phyloP scores from a whole-genome alignment of 2,888 invertebrate genomes.

The Glyphotaelius pellucidus region DNA sequence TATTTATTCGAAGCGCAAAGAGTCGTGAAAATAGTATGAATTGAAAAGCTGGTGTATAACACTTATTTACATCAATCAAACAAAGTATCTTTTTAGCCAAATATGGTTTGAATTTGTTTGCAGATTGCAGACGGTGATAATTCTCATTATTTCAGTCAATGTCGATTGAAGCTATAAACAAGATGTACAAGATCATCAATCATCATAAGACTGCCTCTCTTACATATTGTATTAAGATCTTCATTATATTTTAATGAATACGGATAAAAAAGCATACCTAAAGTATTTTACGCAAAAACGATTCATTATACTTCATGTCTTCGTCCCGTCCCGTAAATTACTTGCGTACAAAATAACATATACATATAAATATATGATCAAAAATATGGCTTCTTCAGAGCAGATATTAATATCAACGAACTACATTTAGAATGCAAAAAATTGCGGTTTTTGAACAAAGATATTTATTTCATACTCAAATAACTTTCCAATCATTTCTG shows the following conservation, averaged over 20 bases:
- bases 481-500: neutral
- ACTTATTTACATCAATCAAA: too few relatives aligned
- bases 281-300: neutral
- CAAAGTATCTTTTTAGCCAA: too few relatives aligned
- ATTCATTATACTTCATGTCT: neutral
- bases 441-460: neutral
- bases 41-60: too few relatives aligned
- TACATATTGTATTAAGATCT: neutral
- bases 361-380: too few relatives aligned
- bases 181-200: neutral
- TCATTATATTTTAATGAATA: neutral
- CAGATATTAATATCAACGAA: too few relatives aligned
- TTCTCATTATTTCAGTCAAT: neutral
- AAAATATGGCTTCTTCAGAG: neutral
- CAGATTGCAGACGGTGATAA: neutral
- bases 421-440: neutral
- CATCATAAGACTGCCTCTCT: neutral
- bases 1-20: neutral
- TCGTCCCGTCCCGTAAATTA: neutral
- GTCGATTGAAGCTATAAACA: neutral
- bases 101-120: neutral
- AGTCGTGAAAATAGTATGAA: neutral
- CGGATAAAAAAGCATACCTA: neutral
- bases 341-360: neutral
- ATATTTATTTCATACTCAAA: neutral